phyloP scores from a whole-genome alignment of 2,888 invertebrate species.

The Drosophila subquinaria region DNA sequence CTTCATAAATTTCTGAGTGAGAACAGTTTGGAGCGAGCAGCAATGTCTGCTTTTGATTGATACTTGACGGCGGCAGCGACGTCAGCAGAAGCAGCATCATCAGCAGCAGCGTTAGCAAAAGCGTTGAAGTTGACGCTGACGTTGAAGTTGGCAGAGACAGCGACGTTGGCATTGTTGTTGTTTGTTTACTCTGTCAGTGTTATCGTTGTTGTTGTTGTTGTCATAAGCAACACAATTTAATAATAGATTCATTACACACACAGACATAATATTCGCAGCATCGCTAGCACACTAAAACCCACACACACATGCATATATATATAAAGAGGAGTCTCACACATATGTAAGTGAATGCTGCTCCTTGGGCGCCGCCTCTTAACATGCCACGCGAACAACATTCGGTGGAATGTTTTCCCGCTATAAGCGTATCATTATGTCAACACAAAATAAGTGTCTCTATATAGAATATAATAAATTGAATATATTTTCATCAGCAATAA shows the following conservation, averaged over 20 bases:
- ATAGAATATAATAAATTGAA: constrained; percentile 77
- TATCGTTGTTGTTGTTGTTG: constrained; percentile 52
- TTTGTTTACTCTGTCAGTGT: constrained; percentile 43
- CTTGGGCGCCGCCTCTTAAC: constrained; percentile 40
- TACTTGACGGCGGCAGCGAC: constrained; percentile 62
- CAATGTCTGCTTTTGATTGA: constrained; percentile 74
- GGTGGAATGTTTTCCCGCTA: constrained; percentile 15
- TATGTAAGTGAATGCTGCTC: constrained; percentile 27
- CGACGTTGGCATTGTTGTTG: constrained; percentile 44
- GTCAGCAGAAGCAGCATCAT: constrained; percentile 3
- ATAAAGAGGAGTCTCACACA: not conserved
- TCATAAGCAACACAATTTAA: constrained; percentile 77
- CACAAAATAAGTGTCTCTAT: constrained; percentile 76
- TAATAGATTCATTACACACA: constrained; percentile 77
- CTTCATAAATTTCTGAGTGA: constrained; percentile 73
- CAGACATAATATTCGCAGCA: constrained; percentile 45
- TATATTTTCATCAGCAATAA: constrained; percentile 78
- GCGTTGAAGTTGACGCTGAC: constrained; percentile 31
- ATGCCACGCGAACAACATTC: constrained; percentile 36
- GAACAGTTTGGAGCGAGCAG: constrained; percentile 37
- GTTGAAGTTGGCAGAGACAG: constrained; percentile 7
- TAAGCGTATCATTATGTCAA: constrained; percentile 67
- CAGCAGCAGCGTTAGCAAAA: constrained; percentile 1
- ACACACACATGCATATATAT: constrained; percentile 9
- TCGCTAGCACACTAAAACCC: not conserved